Conservation (phyloP, 2,888 invertebrate species). For the Microplitis manilae region DNA sequence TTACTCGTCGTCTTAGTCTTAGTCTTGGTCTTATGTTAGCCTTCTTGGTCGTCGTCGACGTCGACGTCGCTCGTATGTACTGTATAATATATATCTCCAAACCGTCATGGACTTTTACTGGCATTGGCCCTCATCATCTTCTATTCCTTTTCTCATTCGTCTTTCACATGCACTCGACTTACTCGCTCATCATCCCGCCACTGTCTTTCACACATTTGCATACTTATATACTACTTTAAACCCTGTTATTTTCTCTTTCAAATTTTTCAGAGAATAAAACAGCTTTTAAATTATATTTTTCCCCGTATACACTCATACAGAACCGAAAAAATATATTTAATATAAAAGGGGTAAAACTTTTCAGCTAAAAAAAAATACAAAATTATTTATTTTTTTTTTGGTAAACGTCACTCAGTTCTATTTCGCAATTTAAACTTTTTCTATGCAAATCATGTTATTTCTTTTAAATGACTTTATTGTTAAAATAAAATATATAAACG, state of each 20-base stretch:
- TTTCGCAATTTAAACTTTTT: not conserved
- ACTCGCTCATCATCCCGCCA: conserved; percentile 4
- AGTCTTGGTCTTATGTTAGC: not conserved
- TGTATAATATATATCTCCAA: conserved; percentile 29
- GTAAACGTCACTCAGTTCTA: not conserved
- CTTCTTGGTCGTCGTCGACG: conserved; percentile 1
- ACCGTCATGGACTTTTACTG: conserved; percentile 52
- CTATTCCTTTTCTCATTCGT: conserved; percentile 46
- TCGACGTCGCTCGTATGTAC: not conserved
- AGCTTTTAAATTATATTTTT: not conserved
- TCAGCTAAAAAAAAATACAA: not conserved
- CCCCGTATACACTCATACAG: not conserved
- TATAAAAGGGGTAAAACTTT: not conserved
- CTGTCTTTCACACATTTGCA: conserved; percentile 32
- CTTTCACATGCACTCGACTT: conserved; percentile 20
- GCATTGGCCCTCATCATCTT: conserved; percentile 57
- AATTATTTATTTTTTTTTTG: not conserved
- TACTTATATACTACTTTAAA: not conserved
- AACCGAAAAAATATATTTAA: not conserved
- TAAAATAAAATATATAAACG: not conserved
- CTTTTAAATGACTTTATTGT: not conserved
- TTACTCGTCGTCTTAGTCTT: conserved; percentile 58
- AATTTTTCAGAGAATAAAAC: not conserved
- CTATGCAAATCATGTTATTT: not conserved
- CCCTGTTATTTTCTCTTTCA: conserved; percentile 12